A percentile compares a stretch with the other conserved stretches of the same genome.
Evolutionary conservation across 2,888 invertebrate genomes (phyloP).

Genomic region (Papilio demoleus): DNA sequence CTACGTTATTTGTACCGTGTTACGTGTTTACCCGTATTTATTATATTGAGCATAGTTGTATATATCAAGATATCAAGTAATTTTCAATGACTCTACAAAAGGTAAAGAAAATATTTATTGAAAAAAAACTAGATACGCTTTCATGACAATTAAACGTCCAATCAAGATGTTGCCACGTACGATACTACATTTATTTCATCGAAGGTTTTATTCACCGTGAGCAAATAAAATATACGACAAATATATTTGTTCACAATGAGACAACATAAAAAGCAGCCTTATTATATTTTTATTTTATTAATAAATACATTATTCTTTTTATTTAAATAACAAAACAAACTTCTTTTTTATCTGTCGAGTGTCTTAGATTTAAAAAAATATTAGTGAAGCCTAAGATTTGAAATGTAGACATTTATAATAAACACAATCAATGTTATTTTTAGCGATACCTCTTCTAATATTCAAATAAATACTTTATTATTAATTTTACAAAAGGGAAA

Average conservation of each 20-base stretch:
- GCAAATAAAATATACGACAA: neutral
- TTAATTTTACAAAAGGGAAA: too few relatives aligned
- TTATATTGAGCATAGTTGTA: too few relatives aligned
- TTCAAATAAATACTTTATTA: too few relatives aligned
- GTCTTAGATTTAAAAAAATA: too few relatives aligned
- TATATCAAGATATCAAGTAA: neutral
- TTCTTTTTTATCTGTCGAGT: too few relatives aligned
- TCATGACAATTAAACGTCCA: neutral
- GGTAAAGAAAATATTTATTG: neutral
- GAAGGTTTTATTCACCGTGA: neutral
- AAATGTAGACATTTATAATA: too few relatives aligned
- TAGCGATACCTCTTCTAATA: too few relatives aligned
- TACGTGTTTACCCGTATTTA: too few relatives aligned
- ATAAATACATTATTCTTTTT: slow-evolving; percentile 8
- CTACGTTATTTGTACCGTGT: too few relatives aligned
- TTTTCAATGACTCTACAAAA: neutral
- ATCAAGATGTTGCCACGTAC: neutral
- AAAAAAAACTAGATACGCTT: neutral
- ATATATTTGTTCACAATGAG: neutral
- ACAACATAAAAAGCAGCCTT: neutral
- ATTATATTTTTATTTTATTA: neutral
- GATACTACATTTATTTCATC: slow-evolving; percentile 1
- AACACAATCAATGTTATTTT: too few relatives aligned
- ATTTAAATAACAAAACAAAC: too few relatives aligned
- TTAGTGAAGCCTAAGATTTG: too few relatives aligned